A percentile compares a stretch with the other conserved stretches of the same genome.
phyloP scores from a whole-genome alignment of 1,140 invertebrate genomes.

The Anastatus disparis region DNA sequence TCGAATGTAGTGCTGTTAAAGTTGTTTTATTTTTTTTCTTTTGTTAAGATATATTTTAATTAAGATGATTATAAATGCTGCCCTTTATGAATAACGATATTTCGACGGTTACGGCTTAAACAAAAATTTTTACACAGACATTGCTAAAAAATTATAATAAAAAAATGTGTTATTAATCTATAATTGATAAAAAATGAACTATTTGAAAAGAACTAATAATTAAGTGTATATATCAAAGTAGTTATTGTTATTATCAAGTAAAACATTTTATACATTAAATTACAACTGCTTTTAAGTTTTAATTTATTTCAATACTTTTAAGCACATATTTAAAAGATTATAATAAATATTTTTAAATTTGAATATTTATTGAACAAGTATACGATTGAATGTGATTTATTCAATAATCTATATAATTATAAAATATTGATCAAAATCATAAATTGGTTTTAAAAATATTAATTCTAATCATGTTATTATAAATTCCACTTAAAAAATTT shows the following conservation, averaged over 20 bases:
- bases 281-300: neutral
- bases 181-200: neutral
- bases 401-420: slow-evolving; percentile 9
- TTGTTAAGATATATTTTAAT: slow-evolving; percentile 12
- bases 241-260: slow-evolving; percentile 17
- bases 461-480: neutral
- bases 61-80: slow-evolving; percentile 5
- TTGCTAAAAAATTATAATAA: neutral
- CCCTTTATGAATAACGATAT: slow-evolving; percentile 1
- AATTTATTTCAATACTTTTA: neutral
- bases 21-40: neutral
- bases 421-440: slow-evolving; percentile 6
- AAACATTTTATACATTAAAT: neutral
- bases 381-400: slow-evolving; percentile 21
- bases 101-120: slow-evolving; percentile 19
- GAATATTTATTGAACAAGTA: slow-evolving; percentile 12
- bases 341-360: neutral
- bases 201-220: slow-evolving; percentile 10
- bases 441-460: slow-evolving; percentile 11
- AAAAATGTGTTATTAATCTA: neutral
- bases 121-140: slow-evolving; percentile 32
- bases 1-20: slow-evolving; percentile 16
- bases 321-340: neutral
- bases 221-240: slow-evolving; percentile 18
- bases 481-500: slow-evolving; percentile 1